phyloP scores from a whole-genome alignment of 2,888 invertebrate species.

The Agriopis aurantiaria region DNA sequence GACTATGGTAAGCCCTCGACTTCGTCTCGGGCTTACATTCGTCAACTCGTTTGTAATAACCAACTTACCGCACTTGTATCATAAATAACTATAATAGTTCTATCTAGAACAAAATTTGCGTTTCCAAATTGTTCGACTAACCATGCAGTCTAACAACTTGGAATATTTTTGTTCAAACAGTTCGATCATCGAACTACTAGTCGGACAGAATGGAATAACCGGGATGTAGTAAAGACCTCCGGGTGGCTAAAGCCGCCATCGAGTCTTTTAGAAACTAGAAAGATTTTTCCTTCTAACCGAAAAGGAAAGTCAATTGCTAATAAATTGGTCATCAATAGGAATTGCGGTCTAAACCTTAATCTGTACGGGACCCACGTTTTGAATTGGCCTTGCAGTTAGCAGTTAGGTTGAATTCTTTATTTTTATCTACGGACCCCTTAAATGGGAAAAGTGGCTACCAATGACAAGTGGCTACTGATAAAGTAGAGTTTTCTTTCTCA shows the following conservation, averaged over 20 bases:
- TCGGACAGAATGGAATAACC: too few relatives aligned
- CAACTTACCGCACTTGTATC: too few relatives aligned
- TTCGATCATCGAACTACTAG: too few relatives aligned
- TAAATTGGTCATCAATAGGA: slow-evolving; percentile 47
- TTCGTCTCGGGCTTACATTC: too few relatives aligned
- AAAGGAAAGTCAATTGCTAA: slow-evolving; percentile 39
- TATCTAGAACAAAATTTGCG: too few relatives aligned
- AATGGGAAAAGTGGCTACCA: background rate
- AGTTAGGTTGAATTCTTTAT: slow-evolving; percentile 43
- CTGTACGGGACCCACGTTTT: slow-evolving; percentile 53
- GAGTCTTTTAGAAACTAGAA: slow-evolving; percentile 6
- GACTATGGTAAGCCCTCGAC: too few relatives aligned
- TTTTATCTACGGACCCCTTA: slow-evolving; percentile 34
- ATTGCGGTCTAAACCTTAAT: slow-evolving; percentile 48
- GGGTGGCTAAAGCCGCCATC: background rate
- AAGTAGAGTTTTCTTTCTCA: background rate
- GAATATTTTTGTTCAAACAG: too few relatives aligned
- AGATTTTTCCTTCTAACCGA: slow-evolving; percentile 14
- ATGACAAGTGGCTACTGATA: background rate
- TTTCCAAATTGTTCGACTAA: too few relatives aligned
- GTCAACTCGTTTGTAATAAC: too few relatives aligned
- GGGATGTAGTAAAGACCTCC: background rate
- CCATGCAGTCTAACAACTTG: too few relatives aligned
- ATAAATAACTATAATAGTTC: too few relatives aligned
- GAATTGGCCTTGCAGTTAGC: slow-evolving; percentile 34